These are phyloP conservation scores for Apogon hyalosoma DNA, from an alignment of 2,797 vertebrate genomes.

Conservation along the genomic window DNA sequence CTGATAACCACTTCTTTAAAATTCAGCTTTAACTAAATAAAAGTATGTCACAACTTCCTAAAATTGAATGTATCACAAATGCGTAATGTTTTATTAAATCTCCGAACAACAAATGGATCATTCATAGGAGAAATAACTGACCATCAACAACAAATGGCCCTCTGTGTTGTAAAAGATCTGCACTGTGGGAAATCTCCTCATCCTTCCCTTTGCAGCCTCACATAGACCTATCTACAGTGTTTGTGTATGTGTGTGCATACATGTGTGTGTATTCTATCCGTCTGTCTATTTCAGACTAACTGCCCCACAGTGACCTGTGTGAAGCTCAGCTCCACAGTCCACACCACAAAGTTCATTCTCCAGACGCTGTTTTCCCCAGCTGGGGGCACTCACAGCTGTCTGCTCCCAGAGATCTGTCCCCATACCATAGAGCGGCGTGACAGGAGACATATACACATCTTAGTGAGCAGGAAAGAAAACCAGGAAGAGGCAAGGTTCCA, in stretches of 20 bases:
- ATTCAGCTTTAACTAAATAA: no score
- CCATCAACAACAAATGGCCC: conserved; percentile 49
- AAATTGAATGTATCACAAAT: conserved; percentile 11
- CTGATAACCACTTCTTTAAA: no score
- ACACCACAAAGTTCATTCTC: conserved; percentile 40
- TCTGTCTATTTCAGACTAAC: conserved; percentile 27
- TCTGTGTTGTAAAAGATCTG: conserved; percentile 26
- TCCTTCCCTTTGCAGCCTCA: conserved; percentile 12
- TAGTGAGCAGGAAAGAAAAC: conserved; percentile 32
- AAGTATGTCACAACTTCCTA: no score
- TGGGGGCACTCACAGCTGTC: conserved; percentile 67
- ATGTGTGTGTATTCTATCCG: conserved; percentile 2
- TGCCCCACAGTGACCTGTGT: conserved; percentile 25
- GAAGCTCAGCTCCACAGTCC: conserved; percentile 1
- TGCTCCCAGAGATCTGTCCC: conserved; percentile 55
- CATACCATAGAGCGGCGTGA: conserved; percentile 26
- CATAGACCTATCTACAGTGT: conserved; percentile 18
- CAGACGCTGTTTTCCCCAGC: conserved; percentile 50
- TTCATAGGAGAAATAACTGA: conserved; percentile 34
- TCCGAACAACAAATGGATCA: conserved; percentile 27
- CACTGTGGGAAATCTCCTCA: conserved; percentile 27
- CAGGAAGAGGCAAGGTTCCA: conserved; percentile 55
- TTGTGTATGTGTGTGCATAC: conserved; percentile 25
- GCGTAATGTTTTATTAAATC: conserved; percentile 31
- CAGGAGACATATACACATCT: conserved; percentile 28